Evolutionary conservation across 2,797 vertebrate genomes (phyloP), one percentile per base, ranked within the genome.

Genomic region (Coilia nasus): DNA sequence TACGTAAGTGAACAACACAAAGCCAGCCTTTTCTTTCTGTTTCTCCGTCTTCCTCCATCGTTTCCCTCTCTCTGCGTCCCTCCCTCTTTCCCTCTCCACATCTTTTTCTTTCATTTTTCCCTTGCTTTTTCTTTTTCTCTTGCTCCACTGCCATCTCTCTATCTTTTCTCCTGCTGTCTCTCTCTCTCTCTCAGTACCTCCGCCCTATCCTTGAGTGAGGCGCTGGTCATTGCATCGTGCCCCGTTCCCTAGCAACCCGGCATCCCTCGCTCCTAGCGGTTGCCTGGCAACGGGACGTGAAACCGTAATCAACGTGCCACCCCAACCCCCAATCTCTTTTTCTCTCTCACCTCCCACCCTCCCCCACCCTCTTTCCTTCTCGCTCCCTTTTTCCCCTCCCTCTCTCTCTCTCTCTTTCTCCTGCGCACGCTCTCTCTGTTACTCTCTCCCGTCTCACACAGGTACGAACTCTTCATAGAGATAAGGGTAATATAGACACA

Each of bases 211-310:
- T 93, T 93, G 94, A 92, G 93, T 93, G 64, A 71, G 92, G 93
- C 83, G 87, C 93, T 92, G 94, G 93, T 93, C 94, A 95, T 93
- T 93, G 94, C 94, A 95, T 95, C 92, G 90, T 84, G 91, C 90
- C 85, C 56, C 92, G 95, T 95, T 87, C 91, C 95, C 90, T 94
- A 93, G 95, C 95, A 96, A 96, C 95, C 94, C 93, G 93, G 94
- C 94, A 95, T 95, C 95, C 93, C 94, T 94, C 84, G 90, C 64
- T 95, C 93, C 93, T 93, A 88, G 90, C 93, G 93, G 94, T 96
- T 93, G 94, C 95, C 92, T 93, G 93, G 95, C 95, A 96, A 96
- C 94, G 93, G 94, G 94, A 95, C 94, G 93, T 95, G 95, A 92
- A 93, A 95, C 94, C 94, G 87, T 95, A 96, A 95, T 96, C 95